Evolutionary conservation across 2,888 invertebrate genomes (phyloP), one percentile per base, ranked within the genome.

Genomic region (Bugula neritina): DNA sequence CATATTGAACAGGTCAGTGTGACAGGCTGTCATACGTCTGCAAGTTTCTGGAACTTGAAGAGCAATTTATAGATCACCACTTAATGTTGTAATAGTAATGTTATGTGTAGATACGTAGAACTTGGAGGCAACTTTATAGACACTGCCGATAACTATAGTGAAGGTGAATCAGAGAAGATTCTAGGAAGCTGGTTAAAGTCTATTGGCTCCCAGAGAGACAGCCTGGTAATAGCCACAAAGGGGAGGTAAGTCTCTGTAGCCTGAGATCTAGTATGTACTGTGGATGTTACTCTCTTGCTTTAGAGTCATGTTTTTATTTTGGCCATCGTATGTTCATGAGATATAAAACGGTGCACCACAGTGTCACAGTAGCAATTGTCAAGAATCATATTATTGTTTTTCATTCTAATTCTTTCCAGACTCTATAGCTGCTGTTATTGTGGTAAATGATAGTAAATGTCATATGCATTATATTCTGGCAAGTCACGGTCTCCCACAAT

Each of bases 51-150:
- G 43, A 43, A 5, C 43, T 43, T 17, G 5, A 43, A 10, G 5
- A 17, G 5, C 5, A 17, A 43, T 43, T 43, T 43, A 17, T 43
- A 43, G 43, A 43, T 17, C 43, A 10, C 43, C 17, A 43, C 43
- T n/a, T n/a, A n/a, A n/a, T 43, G 43, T 43, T 10, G 43, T 10
- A 43, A 10, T 43, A 43, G 5, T 10, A 17, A 43, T 17, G 10
- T 43, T 17, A 10, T 10, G 5, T 43, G n/a, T 43, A 43, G 43
- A 43, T 43, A 10, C 17, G 43, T 43, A 43, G 43, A 43, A 43
- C 43, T 43, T 5, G 43, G 43, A 10, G 43, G 43, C 17, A 43
- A 43, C 43, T 83, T 92, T 94, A 79, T 69, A 72, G 17, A 71
- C 72, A 71, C 43, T 5, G 43, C 43, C 17, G 17, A 43, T 43